A percentile compares a stretch with the other conserved stretches of the same genome.
phyloP scores from a whole-genome alignment of 2,113 vertebrate genomes.

The Chaetorhynchus papuensis region DNA sequence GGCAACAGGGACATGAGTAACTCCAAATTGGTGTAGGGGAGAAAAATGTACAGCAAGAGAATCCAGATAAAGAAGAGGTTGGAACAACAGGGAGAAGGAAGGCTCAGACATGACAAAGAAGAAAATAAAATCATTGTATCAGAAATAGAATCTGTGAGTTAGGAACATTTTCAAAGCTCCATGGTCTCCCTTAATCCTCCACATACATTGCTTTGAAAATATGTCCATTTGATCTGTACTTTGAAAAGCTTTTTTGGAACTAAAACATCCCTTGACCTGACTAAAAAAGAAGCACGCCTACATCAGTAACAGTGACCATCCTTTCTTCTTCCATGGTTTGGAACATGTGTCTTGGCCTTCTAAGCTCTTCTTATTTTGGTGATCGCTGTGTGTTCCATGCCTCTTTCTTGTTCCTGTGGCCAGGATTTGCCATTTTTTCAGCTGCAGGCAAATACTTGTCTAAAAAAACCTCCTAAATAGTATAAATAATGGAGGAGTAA shows the following conservation, averaged over 20 bases:
- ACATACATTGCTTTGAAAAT: slow-evolving; percentile 52
- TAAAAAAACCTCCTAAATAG: background rate
- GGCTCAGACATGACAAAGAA: background rate
- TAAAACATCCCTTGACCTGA: slow-evolving; percentile 22
- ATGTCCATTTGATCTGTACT: slow-evolving; percentile 26
- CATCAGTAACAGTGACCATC: background rate
- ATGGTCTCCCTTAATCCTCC: slow-evolving; percentile 22
- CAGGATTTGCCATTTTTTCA: background rate
- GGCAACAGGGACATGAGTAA: background rate
- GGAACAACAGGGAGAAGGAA: background rate
- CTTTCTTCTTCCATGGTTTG: background rate
- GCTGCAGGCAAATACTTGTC: background rate
- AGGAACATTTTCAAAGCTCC: slow-evolving; percentile 33
- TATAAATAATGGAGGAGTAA: background rate
- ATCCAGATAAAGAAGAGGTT: background rate
- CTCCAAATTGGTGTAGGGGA: background rate
- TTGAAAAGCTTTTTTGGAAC: background rate
- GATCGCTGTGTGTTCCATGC: background rate
- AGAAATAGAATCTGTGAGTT: slow-evolving; percentile 23
- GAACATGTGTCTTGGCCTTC: background rate
- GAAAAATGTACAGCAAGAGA: background rate
- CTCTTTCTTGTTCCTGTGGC: background rate
- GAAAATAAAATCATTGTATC: slow-evolving; percentile 34
- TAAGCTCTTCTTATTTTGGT: background rate
- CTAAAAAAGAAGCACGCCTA: background rate